A percentile compares a stretch with the other conserved stretches of the same genome.
Evolutionary conservation across 2,113 vertebrate species (phyloP).

Genomic region (Microtus montanus): DNA sequence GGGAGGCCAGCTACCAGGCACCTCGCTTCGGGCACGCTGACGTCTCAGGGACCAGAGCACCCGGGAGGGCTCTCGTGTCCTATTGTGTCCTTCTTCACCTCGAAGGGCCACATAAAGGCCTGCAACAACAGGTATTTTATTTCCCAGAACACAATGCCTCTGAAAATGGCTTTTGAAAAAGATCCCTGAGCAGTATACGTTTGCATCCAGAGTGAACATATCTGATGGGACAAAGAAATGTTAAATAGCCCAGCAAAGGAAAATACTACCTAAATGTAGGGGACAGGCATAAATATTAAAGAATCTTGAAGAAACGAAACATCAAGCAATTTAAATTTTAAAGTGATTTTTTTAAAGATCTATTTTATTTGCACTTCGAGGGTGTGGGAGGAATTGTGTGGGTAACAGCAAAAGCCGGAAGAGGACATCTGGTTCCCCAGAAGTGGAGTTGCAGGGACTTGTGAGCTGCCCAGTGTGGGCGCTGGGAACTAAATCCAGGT

Average conservation of each 20-base stretch:
- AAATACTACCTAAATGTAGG: neutral
- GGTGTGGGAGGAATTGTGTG: neutral
- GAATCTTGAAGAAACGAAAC: neutral
- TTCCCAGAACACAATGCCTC: constrained; percentile 27
- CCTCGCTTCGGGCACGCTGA: neutral
- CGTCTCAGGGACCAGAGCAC: neutral
- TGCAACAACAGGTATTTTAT: neutral
- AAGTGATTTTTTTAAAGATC: neutral
- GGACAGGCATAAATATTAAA: neutral
- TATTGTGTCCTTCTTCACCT: neutral
- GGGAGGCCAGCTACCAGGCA: neutral
- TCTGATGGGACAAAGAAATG: neutral
- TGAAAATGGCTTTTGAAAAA: constrained; percentile 7
- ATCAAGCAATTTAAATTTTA: neutral
- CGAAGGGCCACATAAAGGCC: neutral
- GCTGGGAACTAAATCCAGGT: neutral
- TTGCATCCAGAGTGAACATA: neutral
- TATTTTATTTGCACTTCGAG: neutral
- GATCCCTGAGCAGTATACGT: neutral
- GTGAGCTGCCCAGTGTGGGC: neutral
- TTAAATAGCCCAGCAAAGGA: constrained; percentile 12
- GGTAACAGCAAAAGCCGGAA: neutral
- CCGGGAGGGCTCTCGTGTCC: neutral
- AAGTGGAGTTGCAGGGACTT: neutral
- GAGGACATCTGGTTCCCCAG: neutral